A percentile compares a stretch with the other conserved stretches of the same genome.
Conservation (phyloP, 1,140 invertebrate genomes). For the Eriocheir sinensis region DNA sequence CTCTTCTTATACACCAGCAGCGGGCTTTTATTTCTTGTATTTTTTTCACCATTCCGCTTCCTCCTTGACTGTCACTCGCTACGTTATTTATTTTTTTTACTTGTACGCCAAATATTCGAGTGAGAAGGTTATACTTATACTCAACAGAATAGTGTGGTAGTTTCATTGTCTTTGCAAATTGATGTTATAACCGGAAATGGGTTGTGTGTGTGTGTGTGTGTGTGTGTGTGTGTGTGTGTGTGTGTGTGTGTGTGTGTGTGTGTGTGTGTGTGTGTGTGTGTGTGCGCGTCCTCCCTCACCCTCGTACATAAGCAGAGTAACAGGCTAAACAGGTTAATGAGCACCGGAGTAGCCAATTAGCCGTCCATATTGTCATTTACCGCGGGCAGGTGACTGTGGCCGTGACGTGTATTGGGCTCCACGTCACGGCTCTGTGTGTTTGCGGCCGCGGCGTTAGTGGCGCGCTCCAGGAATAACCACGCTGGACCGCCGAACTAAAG, state of each 20-base stretch:
- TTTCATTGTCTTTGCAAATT: neutral
- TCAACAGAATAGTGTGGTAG: neutral
- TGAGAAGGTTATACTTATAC: no score
- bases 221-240: constrained; percentile 4
- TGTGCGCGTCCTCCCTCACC: no score
- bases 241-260: neutral
- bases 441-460: no score
- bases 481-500: no score
- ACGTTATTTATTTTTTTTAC: neutral
- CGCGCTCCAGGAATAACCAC: no score
- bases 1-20: neutral
- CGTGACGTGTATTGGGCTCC: neutral
- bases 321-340: neutral
- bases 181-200: neutral
- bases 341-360: neutral
- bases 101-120: no score
- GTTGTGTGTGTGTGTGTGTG: neutral
- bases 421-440: neutral
- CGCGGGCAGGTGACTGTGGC: neutral
- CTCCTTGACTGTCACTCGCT: neutral
- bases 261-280: neutral
- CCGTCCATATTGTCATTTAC: neutral
- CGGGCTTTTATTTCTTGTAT: neutral
- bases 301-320: neutral
- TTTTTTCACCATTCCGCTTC: neutral